Conservation (phyloP, 2,113 vertebrate genomes). For the Podarcis raffonei region DNA sequence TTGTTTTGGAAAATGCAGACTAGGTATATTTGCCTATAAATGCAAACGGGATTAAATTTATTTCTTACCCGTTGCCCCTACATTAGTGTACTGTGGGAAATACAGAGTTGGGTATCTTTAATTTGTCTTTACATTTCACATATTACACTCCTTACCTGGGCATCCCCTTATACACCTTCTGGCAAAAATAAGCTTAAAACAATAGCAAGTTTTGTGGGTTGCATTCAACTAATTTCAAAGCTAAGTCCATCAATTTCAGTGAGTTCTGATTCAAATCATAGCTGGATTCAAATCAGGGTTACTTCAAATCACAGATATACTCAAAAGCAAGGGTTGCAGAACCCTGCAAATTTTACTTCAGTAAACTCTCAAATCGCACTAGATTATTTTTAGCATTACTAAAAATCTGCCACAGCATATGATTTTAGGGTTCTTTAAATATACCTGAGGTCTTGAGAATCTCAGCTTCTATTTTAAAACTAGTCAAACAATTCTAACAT, state of each 20-base stretch:
- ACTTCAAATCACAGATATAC: neutral
- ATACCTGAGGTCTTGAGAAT: slow-evolving; percentile 1
- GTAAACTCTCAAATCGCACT: neutral
- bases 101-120: neutral
- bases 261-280: no score
- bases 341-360: slow-evolving; percentile 8
- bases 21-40: no score
- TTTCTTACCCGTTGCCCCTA: no score
- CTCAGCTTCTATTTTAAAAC: slow-evolving; percentile 25
- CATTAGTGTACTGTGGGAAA: neutral
- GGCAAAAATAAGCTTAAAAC: neutral
- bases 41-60: no score
- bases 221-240: no score
- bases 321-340: neutral
- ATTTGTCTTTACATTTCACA: neutral
- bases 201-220: neutral
- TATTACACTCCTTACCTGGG: neutral
- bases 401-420: neutral
- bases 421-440: slow-evolving; percentile 16
- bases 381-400: neutral
- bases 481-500: slow-evolving; percentile 2
- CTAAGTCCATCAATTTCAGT: no score
- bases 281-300: neutral
- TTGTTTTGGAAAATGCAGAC: no score
- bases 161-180: neutral